Percentiles rank a stretch among this genome's conserved stretches.
phyloP scores from a whole-genome alignment of 2,797 vertebrate genomes.

The Microcaecilia unicolor region DNA sequence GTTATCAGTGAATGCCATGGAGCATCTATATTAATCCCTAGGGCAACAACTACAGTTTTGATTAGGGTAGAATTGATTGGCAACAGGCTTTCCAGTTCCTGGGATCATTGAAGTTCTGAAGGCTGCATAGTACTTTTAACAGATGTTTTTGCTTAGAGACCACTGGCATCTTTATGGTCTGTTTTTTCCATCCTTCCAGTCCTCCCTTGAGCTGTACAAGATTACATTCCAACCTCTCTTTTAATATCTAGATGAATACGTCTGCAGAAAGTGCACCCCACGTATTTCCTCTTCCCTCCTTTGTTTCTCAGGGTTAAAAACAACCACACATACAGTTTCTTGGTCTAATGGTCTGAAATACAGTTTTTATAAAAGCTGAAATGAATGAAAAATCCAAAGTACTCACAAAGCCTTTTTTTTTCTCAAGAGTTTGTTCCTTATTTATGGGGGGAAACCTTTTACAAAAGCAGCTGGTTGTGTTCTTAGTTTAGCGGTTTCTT shows the following conservation, averaged over 20 bases:
- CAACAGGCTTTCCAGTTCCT: constrained; percentile 55
- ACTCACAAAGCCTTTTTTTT: too few relatives aligned
- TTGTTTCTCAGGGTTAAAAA: constrained; percentile 2
- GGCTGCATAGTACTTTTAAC: constrained; percentile 48
- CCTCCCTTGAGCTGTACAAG: constrained; percentile 51
- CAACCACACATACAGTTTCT: neutral
- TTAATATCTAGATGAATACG: constrained; percentile 39
- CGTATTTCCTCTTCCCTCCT: constrained; percentile 1
- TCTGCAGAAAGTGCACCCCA: constrained; percentile 16
- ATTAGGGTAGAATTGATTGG: constrained; percentile 43
- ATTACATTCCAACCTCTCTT: constrained; percentile 43
- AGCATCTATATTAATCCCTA: constrained; percentile 27
- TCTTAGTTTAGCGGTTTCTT: too few relatives aligned
- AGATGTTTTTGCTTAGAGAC: constrained; percentile 69
- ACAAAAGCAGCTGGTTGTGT: too few relatives aligned
- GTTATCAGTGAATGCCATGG: constrained; percentile 27
- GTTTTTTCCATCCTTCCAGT: constrained; percentile 66
- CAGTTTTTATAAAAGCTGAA: too few relatives aligned
- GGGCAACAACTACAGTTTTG: constrained; percentile 25
- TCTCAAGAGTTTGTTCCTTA: too few relatives aligned
- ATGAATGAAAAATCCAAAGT: too few relatives aligned
- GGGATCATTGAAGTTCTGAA: constrained; percentile 50
- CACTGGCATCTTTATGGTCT: constrained; percentile 67
- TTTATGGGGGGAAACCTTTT: too few relatives aligned
- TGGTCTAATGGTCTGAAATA: too few relatives aligned